Evolutionary conservation across 1,140 invertebrate genomes (phyloP).

Genomic region (Hylaeus anthracinus): DNA sequence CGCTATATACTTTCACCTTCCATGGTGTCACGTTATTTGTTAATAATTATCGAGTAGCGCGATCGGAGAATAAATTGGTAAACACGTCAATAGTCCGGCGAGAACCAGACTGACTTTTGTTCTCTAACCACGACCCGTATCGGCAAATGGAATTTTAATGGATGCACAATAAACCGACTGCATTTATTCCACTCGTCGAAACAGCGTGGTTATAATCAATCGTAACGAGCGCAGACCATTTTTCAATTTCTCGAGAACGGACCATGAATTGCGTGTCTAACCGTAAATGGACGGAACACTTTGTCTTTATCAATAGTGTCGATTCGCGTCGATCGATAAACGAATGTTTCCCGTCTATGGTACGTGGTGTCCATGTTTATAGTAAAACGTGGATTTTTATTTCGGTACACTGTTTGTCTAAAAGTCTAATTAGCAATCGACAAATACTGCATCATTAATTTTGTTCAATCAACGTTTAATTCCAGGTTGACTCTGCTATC

Average conservation of each 20-base stretch:
- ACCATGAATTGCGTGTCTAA: neutral
- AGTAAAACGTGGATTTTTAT: no score
- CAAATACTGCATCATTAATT: no score
- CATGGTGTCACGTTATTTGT: no score
- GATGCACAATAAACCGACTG: slow-evolving; percentile 37
- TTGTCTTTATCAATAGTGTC: neutral
- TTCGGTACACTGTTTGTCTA: no score
- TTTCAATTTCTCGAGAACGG: slow-evolving; percentile 30
- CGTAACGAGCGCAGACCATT: slow-evolving; percentile 52
- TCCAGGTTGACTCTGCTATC: no score
- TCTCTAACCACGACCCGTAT: slow-evolving; percentile 24
- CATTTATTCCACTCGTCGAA: slow-evolving; percentile 52
- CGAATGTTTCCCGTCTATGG: neutral
- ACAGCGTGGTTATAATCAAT: slow-evolving; percentile 51
- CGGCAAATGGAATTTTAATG: slow-evolving; percentile 63
- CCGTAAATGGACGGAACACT: slow-evolving; percentile 3
- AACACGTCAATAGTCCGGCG: slow-evolving; percentile 34
- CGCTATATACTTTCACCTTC: no score
- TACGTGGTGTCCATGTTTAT: no score
- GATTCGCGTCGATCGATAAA: neutral
- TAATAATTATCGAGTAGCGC: no score
- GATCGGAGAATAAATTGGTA: no score
- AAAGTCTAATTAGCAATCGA: no score
- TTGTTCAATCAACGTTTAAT: no score
- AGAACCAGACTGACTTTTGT: slow-evolving; percentile 48